Conservation (phyloP, 2,888 invertebrate genomes). For the Acronicta aceris region DNA sequence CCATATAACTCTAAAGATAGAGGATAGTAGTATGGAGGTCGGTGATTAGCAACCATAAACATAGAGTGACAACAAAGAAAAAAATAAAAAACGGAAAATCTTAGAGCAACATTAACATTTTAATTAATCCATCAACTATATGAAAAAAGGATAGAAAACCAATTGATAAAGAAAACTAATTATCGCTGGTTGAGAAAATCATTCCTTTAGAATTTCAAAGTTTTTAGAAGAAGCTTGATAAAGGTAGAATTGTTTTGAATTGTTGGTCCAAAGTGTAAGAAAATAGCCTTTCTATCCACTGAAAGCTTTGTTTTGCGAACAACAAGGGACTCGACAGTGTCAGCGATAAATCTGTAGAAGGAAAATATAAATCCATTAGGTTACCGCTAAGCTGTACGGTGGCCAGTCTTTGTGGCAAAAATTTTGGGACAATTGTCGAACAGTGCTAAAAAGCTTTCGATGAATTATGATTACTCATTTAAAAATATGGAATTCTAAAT, state of each 20-base stretch:
- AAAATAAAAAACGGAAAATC: too few species aligned
- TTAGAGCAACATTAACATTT: too few species aligned
- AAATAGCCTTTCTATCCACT: background rate
- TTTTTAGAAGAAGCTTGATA: background rate
- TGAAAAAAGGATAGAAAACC: too few species aligned
- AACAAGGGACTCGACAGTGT: constrained; percentile 19
- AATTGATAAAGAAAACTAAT: constrained; percentile 4
- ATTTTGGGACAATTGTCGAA: background rate
- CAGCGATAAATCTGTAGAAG: constrained; percentile 33
- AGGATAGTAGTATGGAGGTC: too few species aligned
- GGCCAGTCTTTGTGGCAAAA: constrained; percentile 3
- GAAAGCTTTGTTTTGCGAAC: constrained; percentile 30
- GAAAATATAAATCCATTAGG: constrained; percentile 37
- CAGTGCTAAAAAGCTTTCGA: too few species aligned
- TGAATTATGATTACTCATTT: too few species aligned
- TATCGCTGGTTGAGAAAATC: background rate
- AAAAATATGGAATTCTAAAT: too few species aligned
- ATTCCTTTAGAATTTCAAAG: background rate
- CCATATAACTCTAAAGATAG: too few species aligned
- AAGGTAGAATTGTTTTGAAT: constrained; percentile 1
- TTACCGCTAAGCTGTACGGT: constrained; percentile 16
- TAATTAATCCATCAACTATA: too few species aligned
- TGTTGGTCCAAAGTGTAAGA: background rate
- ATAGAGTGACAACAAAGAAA: too few species aligned
- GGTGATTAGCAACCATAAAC: too few species aligned